phyloP scores from a whole-genome alignment of 2,113 vertebrate genomes.

The Amia ocellicauda region DNA sequence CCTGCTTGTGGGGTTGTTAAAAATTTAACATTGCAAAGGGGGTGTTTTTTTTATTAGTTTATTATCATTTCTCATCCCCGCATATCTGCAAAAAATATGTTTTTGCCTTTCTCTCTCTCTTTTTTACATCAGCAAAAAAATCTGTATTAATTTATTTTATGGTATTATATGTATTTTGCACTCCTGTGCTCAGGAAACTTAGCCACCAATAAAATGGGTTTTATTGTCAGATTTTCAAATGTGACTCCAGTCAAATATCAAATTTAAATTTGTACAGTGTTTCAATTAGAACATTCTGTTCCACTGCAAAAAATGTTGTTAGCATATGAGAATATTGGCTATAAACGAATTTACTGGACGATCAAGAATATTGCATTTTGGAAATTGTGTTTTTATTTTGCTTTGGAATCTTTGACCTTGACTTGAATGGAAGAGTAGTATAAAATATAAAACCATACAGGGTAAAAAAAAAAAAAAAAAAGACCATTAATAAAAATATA shows the following conservation, averaged over 20 bases:
- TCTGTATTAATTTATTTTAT: constrained; percentile 11
- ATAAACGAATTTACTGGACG: too few relatives aligned
- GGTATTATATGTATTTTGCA: constrained; percentile 12
- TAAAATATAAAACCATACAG: too few relatives aligned
- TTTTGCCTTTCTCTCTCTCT: background rate
- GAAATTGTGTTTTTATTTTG: too few relatives aligned
- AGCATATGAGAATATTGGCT: too few relatives aligned
- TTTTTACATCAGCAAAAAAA: background rate
- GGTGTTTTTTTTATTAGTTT: constrained; percentile 8
- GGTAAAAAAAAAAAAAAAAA: too few relatives aligned
- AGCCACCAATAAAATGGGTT: constrained; percentile 10
- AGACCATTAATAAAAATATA: too few relatives aligned
- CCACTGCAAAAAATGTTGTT: background rate
- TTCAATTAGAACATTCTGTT: background rate
- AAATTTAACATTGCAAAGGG: constrained; percentile 10
- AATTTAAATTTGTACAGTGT: background rate
- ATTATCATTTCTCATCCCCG: constrained; percentile 8
- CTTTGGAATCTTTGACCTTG: too few relatives aligned
- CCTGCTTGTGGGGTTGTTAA: constrained; percentile 14
- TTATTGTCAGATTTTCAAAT: constrained; percentile 2
- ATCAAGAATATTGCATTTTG: too few relatives aligned
- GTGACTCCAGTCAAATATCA: constrained; percentile 11
- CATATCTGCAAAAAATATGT: constrained; percentile 7
- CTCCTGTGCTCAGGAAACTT: background rate
- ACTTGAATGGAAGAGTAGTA: too few relatives aligned